Conservation (phyloP, 2,888 invertebrate species). For the Neoaliturus tenellus region DNA sequence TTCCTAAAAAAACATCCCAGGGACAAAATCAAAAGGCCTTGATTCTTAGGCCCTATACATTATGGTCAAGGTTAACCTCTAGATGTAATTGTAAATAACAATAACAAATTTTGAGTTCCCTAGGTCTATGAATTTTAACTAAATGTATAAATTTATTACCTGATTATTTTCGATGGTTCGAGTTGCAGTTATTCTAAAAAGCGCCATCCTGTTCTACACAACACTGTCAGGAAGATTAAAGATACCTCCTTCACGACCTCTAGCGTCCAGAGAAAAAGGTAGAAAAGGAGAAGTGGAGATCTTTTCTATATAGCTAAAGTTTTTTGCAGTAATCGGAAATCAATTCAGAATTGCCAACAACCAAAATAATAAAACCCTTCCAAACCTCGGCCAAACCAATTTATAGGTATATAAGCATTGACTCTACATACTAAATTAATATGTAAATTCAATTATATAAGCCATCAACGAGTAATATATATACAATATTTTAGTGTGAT, state of each 20-base stretch:
- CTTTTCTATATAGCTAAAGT: background rate
- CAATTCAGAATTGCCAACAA: background rate
- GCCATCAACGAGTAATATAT: too few species aligned
- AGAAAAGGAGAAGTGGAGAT: background rate
- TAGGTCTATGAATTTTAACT: too few species aligned
- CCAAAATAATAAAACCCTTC: too few species aligned
- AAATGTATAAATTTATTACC: background rate
- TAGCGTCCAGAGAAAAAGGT: constrained; percentile 2
- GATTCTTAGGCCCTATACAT: too few species aligned
- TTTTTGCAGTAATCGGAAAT: background rate
- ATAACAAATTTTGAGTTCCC: background rate
- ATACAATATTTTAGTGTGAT: too few species aligned
- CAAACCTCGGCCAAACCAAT: too few species aligned
- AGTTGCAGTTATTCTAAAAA: constrained; percentile 45
- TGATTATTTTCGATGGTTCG: constrained; percentile 27
- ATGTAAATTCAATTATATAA: too few species aligned
- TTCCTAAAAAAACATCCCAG: too few species aligned
- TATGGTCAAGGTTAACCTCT: constrained; percentile 49
- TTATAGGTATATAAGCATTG: too few species aligned
- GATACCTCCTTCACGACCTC: background rate
- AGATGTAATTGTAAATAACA: background rate
- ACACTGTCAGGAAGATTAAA: background rate
- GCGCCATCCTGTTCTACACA: constrained; percentile 25
- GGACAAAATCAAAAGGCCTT: too few species aligned
- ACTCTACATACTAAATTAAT: too few species aligned